Percentiles rank a stretch among this genome's conserved stretches.
phyloP scores from a whole-genome alignment of 2,113 vertebrate species.

The Sinosuthora webbiana region DNA sequence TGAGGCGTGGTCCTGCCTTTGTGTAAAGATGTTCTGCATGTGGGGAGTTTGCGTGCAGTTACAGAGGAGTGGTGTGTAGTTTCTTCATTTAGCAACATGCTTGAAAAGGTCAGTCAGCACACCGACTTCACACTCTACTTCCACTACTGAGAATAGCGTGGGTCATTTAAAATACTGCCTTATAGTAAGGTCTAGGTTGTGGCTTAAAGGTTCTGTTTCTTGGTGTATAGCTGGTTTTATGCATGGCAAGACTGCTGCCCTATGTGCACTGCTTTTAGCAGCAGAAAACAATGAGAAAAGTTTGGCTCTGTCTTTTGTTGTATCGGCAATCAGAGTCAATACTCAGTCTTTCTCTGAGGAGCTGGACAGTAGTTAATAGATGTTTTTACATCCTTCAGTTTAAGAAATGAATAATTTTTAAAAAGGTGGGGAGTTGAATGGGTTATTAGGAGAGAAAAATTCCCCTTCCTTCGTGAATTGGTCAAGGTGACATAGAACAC shows the following conservation, averaged over 20 bases:
- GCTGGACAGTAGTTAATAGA: neutral
- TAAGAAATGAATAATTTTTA: neutral
- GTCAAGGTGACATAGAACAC: conserved; percentile 16
- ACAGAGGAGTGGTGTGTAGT: neutral
- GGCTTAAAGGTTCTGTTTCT: neutral
- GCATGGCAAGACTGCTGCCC: neutral
- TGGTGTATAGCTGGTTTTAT: neutral
- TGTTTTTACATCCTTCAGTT: neutral
- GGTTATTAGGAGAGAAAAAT: neutral
- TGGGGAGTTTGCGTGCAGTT: neutral
- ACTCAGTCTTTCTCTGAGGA: neutral
- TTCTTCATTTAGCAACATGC: neutral
- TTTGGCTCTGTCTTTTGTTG: neutral
- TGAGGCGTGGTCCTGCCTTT: neutral
- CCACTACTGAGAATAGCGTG: neutral
- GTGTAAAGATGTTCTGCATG: neutral
- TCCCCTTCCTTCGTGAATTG: neutral
- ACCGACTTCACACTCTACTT: neutral
- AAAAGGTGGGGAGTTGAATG: neutral
- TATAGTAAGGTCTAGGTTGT: neutral
- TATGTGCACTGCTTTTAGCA: neutral
- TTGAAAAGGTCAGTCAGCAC: neutral
- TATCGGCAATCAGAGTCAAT: neutral
- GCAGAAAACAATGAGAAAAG: neutral
- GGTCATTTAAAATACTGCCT: neutral